These are phyloP conservation scores for Oxycera nigricornis DNA, from an alignment of 2,888 invertebrate genomes.

Conservation along the genomic window DNA sequence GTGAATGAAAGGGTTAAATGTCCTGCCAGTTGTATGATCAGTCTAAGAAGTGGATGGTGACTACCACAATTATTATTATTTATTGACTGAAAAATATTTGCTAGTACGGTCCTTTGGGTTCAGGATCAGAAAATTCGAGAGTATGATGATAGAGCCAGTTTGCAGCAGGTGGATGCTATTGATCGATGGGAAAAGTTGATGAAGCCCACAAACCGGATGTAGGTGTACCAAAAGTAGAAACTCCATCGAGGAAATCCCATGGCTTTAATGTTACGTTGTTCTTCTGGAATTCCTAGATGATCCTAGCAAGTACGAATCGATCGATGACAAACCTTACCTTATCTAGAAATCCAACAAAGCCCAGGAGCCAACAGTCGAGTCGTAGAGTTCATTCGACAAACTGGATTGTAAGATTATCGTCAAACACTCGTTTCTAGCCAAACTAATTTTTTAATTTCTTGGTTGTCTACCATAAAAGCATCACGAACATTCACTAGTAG, in stretches of 20 bases:
- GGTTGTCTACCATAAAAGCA: constrained; percentile 82
- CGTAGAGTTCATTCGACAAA: constrained; percentile 83
- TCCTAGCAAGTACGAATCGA: constrained; percentile 75
- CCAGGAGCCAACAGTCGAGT: constrained; percentile 75
- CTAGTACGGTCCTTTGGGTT: constrained; percentile 85
- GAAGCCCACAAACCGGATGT: constrained; percentile 77
- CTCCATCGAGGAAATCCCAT: constrained; percentile 77
- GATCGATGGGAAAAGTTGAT: constrained; percentile 76
- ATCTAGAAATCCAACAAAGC: constrained; percentile 67
- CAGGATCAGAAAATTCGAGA: constrained; percentile 93
- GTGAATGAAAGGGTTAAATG: no score
- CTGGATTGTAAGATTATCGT: constrained; percentile 78
- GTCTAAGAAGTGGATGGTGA: no score
- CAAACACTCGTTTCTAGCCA: background rate
- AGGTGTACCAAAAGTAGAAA: constrained; percentile 72
- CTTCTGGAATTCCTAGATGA: constrained; percentile 80
- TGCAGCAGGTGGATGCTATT: constrained; percentile 73
- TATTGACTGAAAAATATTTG: constrained; percentile 80
- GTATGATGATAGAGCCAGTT: constrained; percentile 77
- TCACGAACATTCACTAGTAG: no score
- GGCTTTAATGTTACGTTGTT: constrained; percentile 85
- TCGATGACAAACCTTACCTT: constrained; percentile 68
- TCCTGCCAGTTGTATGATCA: no score
- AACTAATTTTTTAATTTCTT: no score
- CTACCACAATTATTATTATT: constrained; percentile 49